These are phyloP conservation scores for Willisornis vidua DNA, from an alignment of 2,113 vertebrate genomes.

Conservation along the genomic window DNA sequence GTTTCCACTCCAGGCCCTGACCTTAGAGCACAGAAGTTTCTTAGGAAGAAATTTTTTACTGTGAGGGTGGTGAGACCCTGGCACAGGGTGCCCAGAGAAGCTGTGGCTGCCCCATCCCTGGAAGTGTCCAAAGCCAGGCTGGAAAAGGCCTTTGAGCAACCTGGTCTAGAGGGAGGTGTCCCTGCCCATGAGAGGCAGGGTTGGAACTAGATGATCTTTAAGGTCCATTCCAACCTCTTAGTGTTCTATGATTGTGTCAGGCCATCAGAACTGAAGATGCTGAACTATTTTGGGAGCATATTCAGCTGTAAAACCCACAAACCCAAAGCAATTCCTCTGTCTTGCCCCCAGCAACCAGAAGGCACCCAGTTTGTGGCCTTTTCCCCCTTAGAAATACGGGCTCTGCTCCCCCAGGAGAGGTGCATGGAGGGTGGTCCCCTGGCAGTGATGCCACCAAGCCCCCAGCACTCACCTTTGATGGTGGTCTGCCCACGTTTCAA, in stretches of 20 bases:
- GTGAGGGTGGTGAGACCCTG: not conserved
- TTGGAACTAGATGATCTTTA: not conserved
- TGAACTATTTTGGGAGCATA: not conserved
- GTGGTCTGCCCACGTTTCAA: constrained; percentile 87
- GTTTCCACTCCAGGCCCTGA: not conserved
- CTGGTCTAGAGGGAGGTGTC: not conserved
- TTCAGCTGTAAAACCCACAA: not conserved
- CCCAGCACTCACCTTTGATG: constrained; percentile 83
- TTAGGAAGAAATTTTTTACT: not conserved
- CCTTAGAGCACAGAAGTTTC: not conserved
- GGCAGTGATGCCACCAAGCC: not conserved
- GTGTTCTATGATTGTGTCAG: not conserved
- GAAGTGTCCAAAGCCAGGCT: not conserved
- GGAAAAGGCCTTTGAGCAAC: not conserved
- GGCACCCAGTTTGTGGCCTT: not conserved
- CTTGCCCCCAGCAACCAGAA: not conserved
- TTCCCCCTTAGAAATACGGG: not conserved
- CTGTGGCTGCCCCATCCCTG: not conserved
- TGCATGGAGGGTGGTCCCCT: rapidly evolving
- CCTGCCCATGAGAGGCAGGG: not conserved
- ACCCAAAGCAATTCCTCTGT: not conserved
- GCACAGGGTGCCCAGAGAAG: not conserved
- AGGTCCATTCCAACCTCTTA: not conserved
- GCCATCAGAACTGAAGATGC: not conserved
- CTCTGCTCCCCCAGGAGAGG: not conserved